phyloP scores from a whole-genome alignment of 2,888 invertebrate species.

The Craniophora ligustri region DNA sequence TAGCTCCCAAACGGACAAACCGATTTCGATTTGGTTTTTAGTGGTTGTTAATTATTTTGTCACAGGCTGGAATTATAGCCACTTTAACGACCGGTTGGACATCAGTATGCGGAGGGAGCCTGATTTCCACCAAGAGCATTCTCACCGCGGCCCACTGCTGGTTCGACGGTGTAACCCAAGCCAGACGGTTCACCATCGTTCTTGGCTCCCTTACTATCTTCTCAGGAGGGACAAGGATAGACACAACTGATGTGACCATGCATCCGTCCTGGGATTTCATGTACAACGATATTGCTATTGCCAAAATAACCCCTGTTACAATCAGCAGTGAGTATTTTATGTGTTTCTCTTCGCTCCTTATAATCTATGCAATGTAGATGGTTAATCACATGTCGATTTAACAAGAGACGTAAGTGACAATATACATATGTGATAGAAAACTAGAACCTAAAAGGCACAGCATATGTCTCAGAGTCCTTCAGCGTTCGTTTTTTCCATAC shows the following conservation, averaged over 20 bases:
- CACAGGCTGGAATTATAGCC: conserved; percentile 75
- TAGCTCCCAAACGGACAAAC: too few species aligned
- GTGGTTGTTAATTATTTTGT: neutral
- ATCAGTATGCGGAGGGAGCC: conserved; percentile 78
- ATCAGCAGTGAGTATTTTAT: conserved; percentile 69
- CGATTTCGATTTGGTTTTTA: too few species aligned
- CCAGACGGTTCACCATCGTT: conserved; percentile 71
- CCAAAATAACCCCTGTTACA: conserved; percentile 62
- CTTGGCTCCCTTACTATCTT: conserved; percentile 78
- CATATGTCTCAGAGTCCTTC: too few species aligned
- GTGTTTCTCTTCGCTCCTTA: neutral
- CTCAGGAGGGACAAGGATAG: conserved; percentile 75
- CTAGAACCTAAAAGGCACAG: too few species aligned
- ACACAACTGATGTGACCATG: conserved; percentile 63
- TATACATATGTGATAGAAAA: too few species aligned
- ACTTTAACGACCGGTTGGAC: conserved; percentile 68
- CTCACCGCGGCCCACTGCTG: conserved; percentile 83
- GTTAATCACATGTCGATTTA: too few species aligned
- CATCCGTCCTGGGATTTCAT: conserved; percentile 73
- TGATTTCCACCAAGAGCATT: conserved; percentile 72
- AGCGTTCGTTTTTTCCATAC: too few species aligned
- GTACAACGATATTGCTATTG: conserved; percentile 76
- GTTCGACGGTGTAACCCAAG: conserved; percentile 77
- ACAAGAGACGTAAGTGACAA: too few species aligned
- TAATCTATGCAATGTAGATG: too few species aligned